phyloP scores from a whole-genome alignment of 2,888 invertebrate genomes.

The Glyphotaelius pellucidus region DNA sequence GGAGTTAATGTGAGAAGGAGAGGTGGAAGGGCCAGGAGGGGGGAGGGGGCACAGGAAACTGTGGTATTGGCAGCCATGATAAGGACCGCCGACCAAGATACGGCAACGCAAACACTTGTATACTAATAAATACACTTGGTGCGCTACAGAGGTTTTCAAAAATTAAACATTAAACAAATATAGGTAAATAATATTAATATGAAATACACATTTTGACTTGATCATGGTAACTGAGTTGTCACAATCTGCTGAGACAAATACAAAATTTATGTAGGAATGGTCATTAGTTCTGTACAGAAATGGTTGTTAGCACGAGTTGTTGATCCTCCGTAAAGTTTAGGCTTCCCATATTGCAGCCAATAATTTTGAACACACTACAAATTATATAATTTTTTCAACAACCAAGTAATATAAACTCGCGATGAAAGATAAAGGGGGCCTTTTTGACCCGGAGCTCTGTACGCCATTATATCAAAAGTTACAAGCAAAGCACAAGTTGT shows the following conservation, averaged over 20 bases:
- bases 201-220: not conserved
- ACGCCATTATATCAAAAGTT: no score
- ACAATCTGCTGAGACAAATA: not conserved
- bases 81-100: slow-evolving; percentile 44
- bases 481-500: not conserved
- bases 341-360: no score
- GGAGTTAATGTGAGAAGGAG: not conserved
- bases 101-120: not conserved
- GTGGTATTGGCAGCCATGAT: slow-evolving; percentile 49
- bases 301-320: not conserved
- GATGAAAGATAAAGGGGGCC: no score
- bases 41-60: slow-evolving; percentile 34
- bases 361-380: no score
- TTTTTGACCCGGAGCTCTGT: no score
- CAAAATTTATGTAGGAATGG: not conserved
- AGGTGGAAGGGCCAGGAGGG: not conserved
- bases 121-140: not conserved
- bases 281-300: not conserved
- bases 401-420: no score
- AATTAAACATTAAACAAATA: not conserved
- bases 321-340: no score
- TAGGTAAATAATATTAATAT: not conserved
- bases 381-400: no score
- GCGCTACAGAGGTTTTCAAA: not conserved
- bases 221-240: not conserved